Percentiles rank a stretch among this genome's conserved stretches.
phyloP scores from a whole-genome alignment of 2,888 invertebrate species.

The Cantharis flavilabris region DNA sequence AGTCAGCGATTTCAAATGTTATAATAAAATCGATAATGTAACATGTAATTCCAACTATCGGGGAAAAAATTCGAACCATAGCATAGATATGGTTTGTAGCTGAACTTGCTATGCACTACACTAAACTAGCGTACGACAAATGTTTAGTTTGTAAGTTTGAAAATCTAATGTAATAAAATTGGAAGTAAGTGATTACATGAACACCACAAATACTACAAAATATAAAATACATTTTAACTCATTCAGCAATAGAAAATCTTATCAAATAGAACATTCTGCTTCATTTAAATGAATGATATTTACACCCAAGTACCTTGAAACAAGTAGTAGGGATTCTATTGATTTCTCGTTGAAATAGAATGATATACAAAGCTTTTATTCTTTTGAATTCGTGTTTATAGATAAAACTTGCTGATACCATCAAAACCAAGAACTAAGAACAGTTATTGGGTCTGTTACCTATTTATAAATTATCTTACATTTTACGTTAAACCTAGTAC shows the following conservation, averaged over 20 bases:
- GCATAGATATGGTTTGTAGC: too few relatives aligned
- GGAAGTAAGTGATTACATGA: background rate
- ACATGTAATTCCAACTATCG: too few relatives aligned
- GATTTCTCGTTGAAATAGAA: background rate
- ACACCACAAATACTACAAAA: background rate
- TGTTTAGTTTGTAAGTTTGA: too few relatives aligned
- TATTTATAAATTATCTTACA: background rate
- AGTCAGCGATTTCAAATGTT: too few relatives aligned
- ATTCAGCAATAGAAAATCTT: background rate
- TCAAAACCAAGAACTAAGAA: background rate
- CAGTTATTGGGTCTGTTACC: background rate
- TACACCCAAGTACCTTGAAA: background rate
- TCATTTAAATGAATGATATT: background rate
- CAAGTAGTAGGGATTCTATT: background rate
- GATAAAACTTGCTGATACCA: background rate
- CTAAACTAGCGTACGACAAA: too few relatives aligned
- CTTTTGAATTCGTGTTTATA: background rate
- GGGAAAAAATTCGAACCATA: too few relatives aligned
- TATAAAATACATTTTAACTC: background rate
- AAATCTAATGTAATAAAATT: background rate
- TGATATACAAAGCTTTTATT: background rate
- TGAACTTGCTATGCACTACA: too few relatives aligned
- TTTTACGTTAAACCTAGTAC: background rate
- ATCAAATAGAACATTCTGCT: background rate
- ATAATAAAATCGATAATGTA: too few relatives aligned